Evolutionary conservation across 2,888 invertebrate genomes (phyloP).

Genomic region (Polietes domitor): DNA sequence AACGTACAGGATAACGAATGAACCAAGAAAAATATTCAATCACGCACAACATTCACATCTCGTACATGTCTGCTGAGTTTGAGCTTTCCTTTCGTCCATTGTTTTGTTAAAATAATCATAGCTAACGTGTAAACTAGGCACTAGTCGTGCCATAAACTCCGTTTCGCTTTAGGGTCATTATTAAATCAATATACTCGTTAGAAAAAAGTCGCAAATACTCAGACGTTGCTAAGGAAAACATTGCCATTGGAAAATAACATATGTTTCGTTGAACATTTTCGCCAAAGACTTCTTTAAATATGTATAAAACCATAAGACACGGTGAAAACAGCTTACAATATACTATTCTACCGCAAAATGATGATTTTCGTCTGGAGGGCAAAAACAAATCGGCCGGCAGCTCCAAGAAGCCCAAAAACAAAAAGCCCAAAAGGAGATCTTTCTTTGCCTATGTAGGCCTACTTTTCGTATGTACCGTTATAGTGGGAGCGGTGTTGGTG

Average conservation of each 20-base stretch:
- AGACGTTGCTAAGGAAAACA: slow-evolving; percentile 63
- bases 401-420: slow-evolving; percentile 70
- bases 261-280: slow-evolving; percentile 17
- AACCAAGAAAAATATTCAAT: slow-evolving; percentile 37
- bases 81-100: neutral
- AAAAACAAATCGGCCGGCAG: slow-evolving; percentile 83
- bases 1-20: slow-evolving; percentile 25
- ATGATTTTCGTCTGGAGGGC: slow-evolving; percentile 84
- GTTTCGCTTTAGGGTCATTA: slow-evolving; percentile 17
- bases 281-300: slow-evolving; percentile 72
- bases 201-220: slow-evolving; percentile 26
- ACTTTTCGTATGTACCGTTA: slow-evolving; percentile 80
- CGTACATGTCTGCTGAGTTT: slow-evolving; percentile 28
- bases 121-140: slow-evolving; percentile 8
- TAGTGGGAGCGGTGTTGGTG: slow-evolving; percentile 79
- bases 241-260: slow-evolving; percentile 5
- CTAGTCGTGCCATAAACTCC: slow-evolving; percentile 23
- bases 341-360: slow-evolving; percentile 88
- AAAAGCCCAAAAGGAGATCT: slow-evolving; percentile 74
- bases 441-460: slow-evolving; percentile 80
- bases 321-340: slow-evolving; percentile 89
- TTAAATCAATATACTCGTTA: slow-evolving; percentile 58
- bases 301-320: slow-evolving; percentile 89
- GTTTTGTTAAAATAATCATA: slow-evolving; percentile 31
- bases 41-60: slow-evolving; percentile 28